phyloP scores from a whole-genome alignment of 2,113 vertebrate species.

The Marcusenius ussheri region DNA sequence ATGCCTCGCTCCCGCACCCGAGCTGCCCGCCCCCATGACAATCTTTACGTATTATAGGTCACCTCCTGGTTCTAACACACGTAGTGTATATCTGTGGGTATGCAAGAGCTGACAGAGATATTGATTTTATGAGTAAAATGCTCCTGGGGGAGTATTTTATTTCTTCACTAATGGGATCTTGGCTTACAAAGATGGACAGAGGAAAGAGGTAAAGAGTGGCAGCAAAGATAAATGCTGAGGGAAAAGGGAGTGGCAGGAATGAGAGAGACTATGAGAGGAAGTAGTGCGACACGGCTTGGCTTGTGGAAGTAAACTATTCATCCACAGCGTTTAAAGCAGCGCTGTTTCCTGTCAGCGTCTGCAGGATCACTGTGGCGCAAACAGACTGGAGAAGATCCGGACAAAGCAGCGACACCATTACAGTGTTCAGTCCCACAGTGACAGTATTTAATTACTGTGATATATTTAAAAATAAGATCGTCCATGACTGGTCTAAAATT shows the following conservation, averaged over 20 bases:
- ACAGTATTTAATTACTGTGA: neutral
- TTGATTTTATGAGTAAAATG: conserved; percentile 28
- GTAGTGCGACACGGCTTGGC: neutral
- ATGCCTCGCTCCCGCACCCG: too few species aligned
- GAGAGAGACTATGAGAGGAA: neutral
- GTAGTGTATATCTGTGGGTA: neutral
- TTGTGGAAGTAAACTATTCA: conserved; percentile 22
- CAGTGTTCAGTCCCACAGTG: neutral
- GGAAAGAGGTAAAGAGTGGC: neutral
- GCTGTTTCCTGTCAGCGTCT: neutral
- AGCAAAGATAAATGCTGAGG: neutral
- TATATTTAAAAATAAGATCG: neutral
- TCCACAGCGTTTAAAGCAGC: neutral
- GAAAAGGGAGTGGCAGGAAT: neutral
- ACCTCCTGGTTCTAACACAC: neutral
- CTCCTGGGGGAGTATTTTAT: conserved; percentile 13
- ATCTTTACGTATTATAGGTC: neutral
- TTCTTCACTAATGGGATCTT: conserved; percentile 31
- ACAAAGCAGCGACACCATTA: neutral
- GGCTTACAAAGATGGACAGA: neutral
- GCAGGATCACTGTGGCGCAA: neutral
- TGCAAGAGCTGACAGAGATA: conserved; percentile 5
- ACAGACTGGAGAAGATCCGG: neutral
- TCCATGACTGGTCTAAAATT: neutral
- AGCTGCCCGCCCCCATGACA: too few species aligned